phyloP scores from a whole-genome alignment of 1,140 invertebrate species.

The Pseudoatta argentina region DNA sequence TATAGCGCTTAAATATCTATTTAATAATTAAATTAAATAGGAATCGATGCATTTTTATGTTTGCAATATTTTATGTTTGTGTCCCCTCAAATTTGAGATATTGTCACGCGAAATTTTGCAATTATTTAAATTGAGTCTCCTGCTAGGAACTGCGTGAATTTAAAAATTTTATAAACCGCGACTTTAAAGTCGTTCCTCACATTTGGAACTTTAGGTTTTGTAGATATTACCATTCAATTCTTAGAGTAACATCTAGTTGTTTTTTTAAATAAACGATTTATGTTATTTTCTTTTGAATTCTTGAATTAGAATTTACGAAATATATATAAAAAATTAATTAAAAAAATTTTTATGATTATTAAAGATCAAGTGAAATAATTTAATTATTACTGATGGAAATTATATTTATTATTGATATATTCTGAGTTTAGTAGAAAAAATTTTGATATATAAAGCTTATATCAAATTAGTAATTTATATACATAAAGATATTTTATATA shows the following conservation, averaged over 20 bases:
- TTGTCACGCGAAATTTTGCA: background rate
- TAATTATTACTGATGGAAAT: background rate
- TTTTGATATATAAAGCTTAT: background rate
- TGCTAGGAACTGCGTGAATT: constrained; percentile 13
- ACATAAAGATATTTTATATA: background rate
- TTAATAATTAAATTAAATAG: background rate
- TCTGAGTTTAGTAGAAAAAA: background rate
- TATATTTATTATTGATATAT: background rate
- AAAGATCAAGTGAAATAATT: background rate
- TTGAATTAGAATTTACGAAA: background rate
- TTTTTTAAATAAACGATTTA: background rate
- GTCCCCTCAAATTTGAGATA: background rate
- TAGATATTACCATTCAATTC: background rate
- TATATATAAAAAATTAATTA: background rate
- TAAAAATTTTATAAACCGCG: no score
- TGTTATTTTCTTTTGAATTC: background rate
- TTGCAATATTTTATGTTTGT: background rate
- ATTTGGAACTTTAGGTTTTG: background rate
- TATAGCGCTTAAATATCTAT: constrained; percentile 10
- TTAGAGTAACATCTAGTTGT: background rate
- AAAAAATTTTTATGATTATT: background rate
- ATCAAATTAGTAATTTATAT: background rate
- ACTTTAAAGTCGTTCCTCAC: background rate
- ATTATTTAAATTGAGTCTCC: background rate
- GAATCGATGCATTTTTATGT: no score